Conservation (phyloP, 2,113 vertebrate genomes). For the Motacilla tschutschensis region DNA sequence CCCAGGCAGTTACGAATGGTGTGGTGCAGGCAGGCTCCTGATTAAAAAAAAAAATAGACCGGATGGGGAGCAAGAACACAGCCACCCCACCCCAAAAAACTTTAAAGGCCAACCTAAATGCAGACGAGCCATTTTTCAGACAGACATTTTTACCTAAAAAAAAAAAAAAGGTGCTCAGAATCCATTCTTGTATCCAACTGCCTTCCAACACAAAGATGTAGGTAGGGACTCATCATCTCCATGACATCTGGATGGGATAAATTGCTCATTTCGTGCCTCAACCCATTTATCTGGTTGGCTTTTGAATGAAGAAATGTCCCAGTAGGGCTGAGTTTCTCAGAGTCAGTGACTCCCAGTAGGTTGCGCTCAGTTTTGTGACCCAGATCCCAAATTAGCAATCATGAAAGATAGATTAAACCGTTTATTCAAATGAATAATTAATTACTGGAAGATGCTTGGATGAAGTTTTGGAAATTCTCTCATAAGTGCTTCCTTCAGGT, state of each 20-base stretch:
- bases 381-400: neutral
- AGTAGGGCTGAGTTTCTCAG: neutral
- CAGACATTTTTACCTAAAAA: neutral
- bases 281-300: neutral
- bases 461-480: neutral
- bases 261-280: neutral
- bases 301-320: neutral
- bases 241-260: neutral
- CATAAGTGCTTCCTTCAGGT: neutral
- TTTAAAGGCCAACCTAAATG: neutral
- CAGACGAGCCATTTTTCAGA: neutral
- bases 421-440: neutral
- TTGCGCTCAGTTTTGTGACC: neutral
- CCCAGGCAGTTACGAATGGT: neutral
- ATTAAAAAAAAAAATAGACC: slow-evolving; percentile 27
- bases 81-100: neutral
- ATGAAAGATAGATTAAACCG: neutral
- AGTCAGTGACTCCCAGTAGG: neutral
- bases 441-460: neutral
- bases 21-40: neutral
- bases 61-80: neutral
- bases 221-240: neutral
- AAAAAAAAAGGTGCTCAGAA: neutral
- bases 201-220: neutral
- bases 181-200: neutral